Base-by-base conservation (phyloP, 2,888 invertebrate genomes). In the Acleris cristana region DNA sequence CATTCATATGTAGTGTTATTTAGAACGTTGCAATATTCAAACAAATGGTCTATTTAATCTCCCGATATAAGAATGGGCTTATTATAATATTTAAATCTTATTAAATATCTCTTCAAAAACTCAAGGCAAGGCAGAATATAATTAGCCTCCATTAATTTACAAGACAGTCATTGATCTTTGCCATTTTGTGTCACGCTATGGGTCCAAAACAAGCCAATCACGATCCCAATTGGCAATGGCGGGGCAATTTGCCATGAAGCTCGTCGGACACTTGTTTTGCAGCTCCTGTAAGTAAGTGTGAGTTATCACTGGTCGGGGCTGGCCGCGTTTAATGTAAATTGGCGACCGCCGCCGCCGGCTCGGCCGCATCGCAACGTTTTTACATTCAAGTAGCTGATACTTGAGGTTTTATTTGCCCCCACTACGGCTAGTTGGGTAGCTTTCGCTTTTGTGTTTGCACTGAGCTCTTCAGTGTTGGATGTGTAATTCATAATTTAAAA, bases 271-370 rank as follows among this genome's bases (percentile, higher is more conserved):
- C 75, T 79, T 75, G 80, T 77, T 78, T 76, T 73, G 79, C 76
- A 77, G 80, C 79, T 77, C 76, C 72, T 63, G 67, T 67, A 67
- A 72, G 76, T 76, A 77, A 86, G 82, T 87, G 84, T 85, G 83
- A 88, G 84, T 85, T 89, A 89, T 89, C 87, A 86, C 86, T 84
- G 79, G 83, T 79, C 79, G 82, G 78, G 77, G 83, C 82, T 82
- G 79, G 83, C 90, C 89, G 89, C 90, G 87, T 89, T 90, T 89
- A 89, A 91, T 90, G 90, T 87, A 90, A 91, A 90, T 91, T 87
- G 86, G 83, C 84, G 84, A 83, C 84, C 85, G 80, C 75, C 76
- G 76, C 80, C 80, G 79, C 79, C 76, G 74, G 77, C 75, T 78
- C 80, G 74, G 78, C 82, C 84, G 86, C 84, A 83, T 83, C 83